Base-by-base conservation (phyloP, 1,140 invertebrate species). In the Conus betulinus region DNA sequence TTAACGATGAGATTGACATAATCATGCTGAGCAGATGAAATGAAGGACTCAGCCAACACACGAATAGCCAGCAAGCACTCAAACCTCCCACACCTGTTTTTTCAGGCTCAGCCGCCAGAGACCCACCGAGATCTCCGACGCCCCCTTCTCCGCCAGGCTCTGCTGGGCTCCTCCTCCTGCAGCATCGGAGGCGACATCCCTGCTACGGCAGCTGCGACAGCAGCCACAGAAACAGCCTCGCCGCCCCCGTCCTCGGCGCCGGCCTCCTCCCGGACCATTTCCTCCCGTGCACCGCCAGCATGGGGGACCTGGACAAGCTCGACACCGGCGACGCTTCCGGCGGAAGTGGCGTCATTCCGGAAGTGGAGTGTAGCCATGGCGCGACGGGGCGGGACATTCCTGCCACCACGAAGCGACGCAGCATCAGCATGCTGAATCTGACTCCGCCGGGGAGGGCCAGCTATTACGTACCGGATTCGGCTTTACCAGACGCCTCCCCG, bases 301-400 rank as follows among this genome's bases (percentile, higher is more conserved):
- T 71, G 23, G 88, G 88, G 23, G 88, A 89, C 53, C 84, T 89
- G 84, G 88, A 89, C 84, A 85, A 85, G 25, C 13, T 89, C 57
- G 76, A 87, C 67, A 89, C 85, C 63, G 25, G 60, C 11, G 67
- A 71, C 23, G 20, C 67, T 71, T 71, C 67, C 67, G 67, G 67
- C 11, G 67, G 67, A 13, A 13, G 67, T 23, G 67, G 67, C 67
- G 7, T n/a, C 13, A 63, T 63, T 5, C 63, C 71, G 85, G 85
- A 85, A n/a, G 67, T 63, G 60, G 60, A 63, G 10, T 63, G 60
- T 63, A 20, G 60, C 60, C 60, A 84, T 23, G 39, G 57, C 13
- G 55, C 84, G 15, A 60, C 55, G 23, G 78, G 79, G 39, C 55
- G 86, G 74, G 25, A 78, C 7, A 23, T 82, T 10, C 53, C 60